Evolutionary conservation across 2,888 invertebrate genomes (phyloP).

Genomic region (Mythimna lalbum): DNA sequence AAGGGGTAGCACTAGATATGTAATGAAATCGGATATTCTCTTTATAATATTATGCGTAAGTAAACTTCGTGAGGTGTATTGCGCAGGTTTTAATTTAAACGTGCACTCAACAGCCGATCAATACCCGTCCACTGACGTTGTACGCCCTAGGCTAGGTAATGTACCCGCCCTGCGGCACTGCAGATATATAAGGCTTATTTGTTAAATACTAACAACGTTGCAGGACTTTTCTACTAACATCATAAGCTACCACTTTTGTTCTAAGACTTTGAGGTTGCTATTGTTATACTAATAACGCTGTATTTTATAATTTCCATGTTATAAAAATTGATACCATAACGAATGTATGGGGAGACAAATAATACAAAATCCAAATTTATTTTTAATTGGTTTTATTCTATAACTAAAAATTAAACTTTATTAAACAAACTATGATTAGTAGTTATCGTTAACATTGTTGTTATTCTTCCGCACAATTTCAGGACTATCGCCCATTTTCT

Average conservation of each 20-base stretch:
- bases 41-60: not conserved
- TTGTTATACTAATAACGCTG: too few species aligned
- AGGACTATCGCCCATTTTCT: constrained; percentile 70
- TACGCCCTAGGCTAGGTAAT: not conserved
- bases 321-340: not conserved
- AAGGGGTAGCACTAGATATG: not conserved
- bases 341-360: constrained; percentile 2
- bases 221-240: too few species aligned
- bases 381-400: constrained; percentile 22
- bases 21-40: constrained; percentile 10
- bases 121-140: constrained; percentile 23
- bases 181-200: too few species aligned
- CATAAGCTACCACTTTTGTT: too few species aligned
- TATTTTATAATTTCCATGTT: not conserved
- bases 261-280: too few species aligned
- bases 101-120: constrained; percentile 35
- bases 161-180: not conserved
- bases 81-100: constrained; percentile 42
- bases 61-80: not conserved
- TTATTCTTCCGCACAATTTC: constrained; percentile 66
- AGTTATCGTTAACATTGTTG: constrained; percentile 52
- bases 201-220: too few species aligned
- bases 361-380: not conserved
- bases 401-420: constrained; percentile 17
- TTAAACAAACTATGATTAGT: constrained; percentile 25